Percentiles rank a stretch among this genome's conserved stretches.
These are phyloP conservation scores for Muscicapa adusta DNA, from an alignment of 2,113 vertebrate genomes.

Conservation along the genomic window DNA sequence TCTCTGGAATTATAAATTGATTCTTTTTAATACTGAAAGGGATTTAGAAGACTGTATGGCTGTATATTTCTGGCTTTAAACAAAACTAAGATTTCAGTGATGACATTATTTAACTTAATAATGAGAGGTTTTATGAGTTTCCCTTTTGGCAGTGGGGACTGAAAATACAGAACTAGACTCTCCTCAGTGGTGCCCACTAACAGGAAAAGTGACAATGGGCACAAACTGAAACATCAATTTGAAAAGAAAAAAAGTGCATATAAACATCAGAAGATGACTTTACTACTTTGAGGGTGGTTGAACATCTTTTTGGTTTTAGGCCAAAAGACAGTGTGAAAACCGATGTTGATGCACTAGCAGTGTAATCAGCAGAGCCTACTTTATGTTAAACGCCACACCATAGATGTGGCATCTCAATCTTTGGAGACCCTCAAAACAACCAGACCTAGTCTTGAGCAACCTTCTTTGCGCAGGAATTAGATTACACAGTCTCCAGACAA, in stretches of 20 bases:
- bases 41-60: neutral
- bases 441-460: neutral
- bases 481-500: accelerated
- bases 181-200: neutral
- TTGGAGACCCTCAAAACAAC: neutral
- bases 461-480: neutral
- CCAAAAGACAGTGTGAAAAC: neutral
- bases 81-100: neutral
- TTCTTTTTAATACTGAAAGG: neutral
- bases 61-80: neutral
- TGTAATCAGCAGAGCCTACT: accelerated
- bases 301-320: neutral
- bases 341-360: neutral
- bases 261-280: neutral
- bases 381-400: neutral
- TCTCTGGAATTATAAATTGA: neutral
- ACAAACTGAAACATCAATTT: accelerated
- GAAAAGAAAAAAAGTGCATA: neutral
- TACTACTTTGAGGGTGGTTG: neutral
- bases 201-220: neutral
- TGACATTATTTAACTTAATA: neutral
- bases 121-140: neutral
- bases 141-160: neutral
- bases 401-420: neutral
- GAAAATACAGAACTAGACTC: neutral